Evolutionary conservation across 1,140 invertebrate species (phyloP).

Genomic region (Drosophila orosa): DNA sequence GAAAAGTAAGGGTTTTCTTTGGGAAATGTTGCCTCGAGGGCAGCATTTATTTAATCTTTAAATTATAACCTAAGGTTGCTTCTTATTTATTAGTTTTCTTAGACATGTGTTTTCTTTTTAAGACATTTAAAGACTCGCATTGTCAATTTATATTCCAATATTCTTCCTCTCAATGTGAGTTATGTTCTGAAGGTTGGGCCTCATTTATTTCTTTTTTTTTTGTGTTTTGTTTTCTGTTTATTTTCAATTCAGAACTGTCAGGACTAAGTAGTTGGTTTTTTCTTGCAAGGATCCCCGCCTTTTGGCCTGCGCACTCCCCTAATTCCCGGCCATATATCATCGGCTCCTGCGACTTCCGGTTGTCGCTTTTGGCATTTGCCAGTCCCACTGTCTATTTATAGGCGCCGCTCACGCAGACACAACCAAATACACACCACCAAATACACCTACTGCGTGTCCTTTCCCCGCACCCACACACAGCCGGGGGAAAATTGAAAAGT

Average conservation of each 20-base stretch:
- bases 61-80: neutral
- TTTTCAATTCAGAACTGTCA: constrained; percentile 23
- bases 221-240: constrained; percentile 14
- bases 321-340: constrained; percentile 54
- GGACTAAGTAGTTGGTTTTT: constrained; percentile 27
- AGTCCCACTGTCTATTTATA: constrained; percentile 69
- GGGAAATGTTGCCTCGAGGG: neutral
- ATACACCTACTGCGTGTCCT: neutral
- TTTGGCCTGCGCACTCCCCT: constrained; percentile 6
- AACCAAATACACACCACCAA: neutral
- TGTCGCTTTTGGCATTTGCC: constrained; percentile 52
- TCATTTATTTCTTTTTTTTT: constrained; percentile 24
- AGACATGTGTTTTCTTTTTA: neutral
- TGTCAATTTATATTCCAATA: neutral
- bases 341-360: constrained; percentile 64
- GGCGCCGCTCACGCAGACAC: constrained; percentile 48
- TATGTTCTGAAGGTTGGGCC: constrained; percentile 21
- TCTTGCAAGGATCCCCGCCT: constrained; percentile 1
- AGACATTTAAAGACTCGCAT: neutral
- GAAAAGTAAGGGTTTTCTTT: neutral
- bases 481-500: constrained; percentile 53
- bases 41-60: neutral
- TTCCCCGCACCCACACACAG: constrained; percentile 21
- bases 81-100: too few species aligned
- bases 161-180: neutral